phyloP scores from a whole-genome alignment of 2,888 invertebrate species.

The Diarsia brunnea region DNA sequence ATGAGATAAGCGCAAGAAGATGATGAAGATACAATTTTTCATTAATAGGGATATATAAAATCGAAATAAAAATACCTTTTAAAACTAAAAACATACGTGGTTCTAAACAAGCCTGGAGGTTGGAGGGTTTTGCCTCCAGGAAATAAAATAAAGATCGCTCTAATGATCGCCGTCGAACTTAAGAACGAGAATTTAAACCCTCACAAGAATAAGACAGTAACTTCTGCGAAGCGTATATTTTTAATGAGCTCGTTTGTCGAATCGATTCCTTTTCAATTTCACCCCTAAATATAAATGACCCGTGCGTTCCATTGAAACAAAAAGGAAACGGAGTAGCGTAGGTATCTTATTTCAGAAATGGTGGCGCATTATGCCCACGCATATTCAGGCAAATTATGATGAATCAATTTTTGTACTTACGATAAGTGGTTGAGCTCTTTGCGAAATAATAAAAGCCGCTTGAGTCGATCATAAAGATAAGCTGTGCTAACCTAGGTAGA shows the following conservation, averaged over 20 bases:
- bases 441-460: no score
- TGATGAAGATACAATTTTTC: background rate
- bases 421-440: background rate
- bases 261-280: constrained; percentile 54
- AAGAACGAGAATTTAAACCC: constrained; percentile 45
- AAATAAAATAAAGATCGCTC: constrained; percentile 20
- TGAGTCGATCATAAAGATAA: no score
- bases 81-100: background rate
- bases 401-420: constrained; percentile 9
- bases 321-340: constrained; percentile 21
- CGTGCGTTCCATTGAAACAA: constrained; percentile 25
- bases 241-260: constrained; percentile 73
- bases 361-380: background rate
- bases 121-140: no score
- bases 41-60: background rate
- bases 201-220: constrained; percentile 57
- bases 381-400: constrained; percentile 13
- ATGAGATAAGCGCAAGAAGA: background rate
- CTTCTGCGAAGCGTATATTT: constrained; percentile 68
- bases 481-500: no score
- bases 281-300: constrained; percentile 50
- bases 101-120: constrained; percentile 12
- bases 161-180: constrained; percentile 36
- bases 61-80: background rate
- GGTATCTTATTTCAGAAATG: constrained; percentile 32